A percentile compares a stretch with the other conserved stretches of the same genome.
phyloP scores from a whole-genome alignment of 2,113 vertebrate species.

The Grammomys surdaster region DNA sequence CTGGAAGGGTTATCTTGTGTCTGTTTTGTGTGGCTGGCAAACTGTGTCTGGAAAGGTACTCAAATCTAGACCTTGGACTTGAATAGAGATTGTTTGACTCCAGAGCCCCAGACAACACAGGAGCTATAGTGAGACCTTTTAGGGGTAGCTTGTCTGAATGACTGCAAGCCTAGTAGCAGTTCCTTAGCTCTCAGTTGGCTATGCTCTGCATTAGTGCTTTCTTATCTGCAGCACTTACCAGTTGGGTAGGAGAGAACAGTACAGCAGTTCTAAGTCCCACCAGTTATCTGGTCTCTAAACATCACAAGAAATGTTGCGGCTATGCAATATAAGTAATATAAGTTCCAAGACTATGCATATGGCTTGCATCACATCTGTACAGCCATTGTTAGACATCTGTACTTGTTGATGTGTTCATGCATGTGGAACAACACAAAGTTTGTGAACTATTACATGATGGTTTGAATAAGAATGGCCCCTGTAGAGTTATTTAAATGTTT shows the following conservation, averaged over 20 bases:
- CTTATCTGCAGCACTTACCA: neutral
- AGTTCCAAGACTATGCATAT: neutral
- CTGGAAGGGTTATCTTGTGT: neutral
- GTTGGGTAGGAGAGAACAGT: neutral
- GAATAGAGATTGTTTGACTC: neutral
- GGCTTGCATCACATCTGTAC: too few relatives aligned
- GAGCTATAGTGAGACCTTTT: neutral
- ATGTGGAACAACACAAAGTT: neutral
- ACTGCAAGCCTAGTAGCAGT: neutral
- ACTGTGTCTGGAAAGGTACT: neutral
- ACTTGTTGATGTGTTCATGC: neutral
- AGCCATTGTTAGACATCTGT: too few relatives aligned
- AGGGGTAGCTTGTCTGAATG: neutral
- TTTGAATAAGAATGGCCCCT: neutral
- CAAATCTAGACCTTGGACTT: neutral
- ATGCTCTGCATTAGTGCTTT: neutral
- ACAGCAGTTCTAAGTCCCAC: accelerated
- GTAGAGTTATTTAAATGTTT: neutral
- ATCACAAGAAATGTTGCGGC: neutral
- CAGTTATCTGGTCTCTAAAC: neutral
- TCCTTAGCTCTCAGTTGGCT: too few relatives aligned
- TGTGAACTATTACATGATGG: neutral
- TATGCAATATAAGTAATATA: neutral
- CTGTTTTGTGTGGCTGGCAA: neutral
- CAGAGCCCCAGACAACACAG: neutral